Conservation (phyloP, 2,888 invertebrate genomes). For the Adineta ricciae region DNA sequence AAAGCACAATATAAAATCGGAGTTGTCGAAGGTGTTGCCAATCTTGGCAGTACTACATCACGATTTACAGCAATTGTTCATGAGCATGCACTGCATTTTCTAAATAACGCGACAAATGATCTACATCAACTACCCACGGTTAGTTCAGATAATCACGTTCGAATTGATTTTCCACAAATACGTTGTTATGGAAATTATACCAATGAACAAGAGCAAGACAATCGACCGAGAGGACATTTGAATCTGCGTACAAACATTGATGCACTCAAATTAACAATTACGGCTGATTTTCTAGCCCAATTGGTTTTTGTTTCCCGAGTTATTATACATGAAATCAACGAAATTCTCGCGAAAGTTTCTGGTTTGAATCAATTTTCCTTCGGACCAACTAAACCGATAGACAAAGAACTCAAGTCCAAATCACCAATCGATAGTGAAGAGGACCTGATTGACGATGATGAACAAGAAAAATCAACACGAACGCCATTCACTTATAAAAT, state of each 20-base stretch:
- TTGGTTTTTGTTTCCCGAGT: constrained; percentile 96
- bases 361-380: neutral
- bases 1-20: constrained; percentile 74
- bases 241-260: neutral
- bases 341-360: constrained; percentile 16
- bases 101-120: neutral
- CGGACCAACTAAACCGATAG: neutral
- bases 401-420: neutral
- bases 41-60: constrained; percentile 18
- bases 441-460: neutral
- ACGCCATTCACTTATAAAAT: constrained; percentile 23
- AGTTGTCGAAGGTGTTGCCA: constrained; percentile 7
- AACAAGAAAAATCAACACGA: neutral
- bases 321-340: constrained; percentile 69
- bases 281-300: constrained; percentile 60
- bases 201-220: neutral
- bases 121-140: neutral
- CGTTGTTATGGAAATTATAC: neutral
- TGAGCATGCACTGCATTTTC: constrained; percentile 10
- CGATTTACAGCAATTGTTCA: neutral
- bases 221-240: neutral
- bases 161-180: constrained; percentile 20
- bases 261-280: neutral
- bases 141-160: constrained; percentile 12
- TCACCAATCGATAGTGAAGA: neutral